A percentile compares a stretch with the other conserved stretches of the same genome.
phyloP scores from a whole-genome alignment of 2,888 invertebrate genomes.

The Melangyna quadrimaculata region DNA sequence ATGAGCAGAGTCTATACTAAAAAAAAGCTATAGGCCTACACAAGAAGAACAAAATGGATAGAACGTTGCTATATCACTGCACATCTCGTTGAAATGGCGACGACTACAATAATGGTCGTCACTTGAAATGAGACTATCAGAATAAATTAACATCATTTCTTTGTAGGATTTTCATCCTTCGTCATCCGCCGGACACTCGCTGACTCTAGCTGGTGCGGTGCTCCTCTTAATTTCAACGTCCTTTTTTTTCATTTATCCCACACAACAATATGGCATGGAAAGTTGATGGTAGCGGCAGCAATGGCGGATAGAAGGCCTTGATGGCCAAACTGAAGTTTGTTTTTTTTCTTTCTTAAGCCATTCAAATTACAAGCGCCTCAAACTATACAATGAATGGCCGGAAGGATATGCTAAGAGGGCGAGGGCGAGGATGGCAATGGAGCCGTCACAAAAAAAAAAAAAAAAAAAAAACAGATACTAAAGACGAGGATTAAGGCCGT shows the following conservation, averaged over 20 bases:
- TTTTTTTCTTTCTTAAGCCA: constrained; percentile 39
- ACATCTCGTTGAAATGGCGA: constrained; percentile 26
- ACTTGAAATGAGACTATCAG: constrained; percentile 62
- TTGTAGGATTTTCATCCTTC: constrained; percentile 41
- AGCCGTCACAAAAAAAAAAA: constrained; percentile 15
- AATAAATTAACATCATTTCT: constrained; percentile 67
- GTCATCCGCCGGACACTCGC: constrained; percentile 24
- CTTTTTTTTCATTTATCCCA: constrained; percentile 27
- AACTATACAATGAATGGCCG: constrained; percentile 44
- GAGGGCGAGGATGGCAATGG: constrained; percentile 10
- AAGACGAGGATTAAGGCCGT: constrained; percentile 56
- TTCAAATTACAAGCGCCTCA: constrained; percentile 57
- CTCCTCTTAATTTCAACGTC: constrained; percentile 42
- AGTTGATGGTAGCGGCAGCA: background rate
- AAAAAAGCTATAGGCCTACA: background rate
- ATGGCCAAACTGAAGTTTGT: constrained; percentile 3
- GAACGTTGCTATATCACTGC: background rate
- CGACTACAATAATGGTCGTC: constrained; percentile 34
- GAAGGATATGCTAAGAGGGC: constrained; percentile 48
- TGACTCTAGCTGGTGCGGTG: constrained; percentile 7
- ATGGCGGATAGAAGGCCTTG: background rate
- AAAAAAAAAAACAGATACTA: constrained; percentile 18
- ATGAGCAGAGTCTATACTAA: background rate
- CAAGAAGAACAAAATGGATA: background rate
- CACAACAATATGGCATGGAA: constrained; percentile 47